Evolutionary conservation across 2,888 invertebrate genomes (phyloP), one percentile per base, ranked within the genome.

Genomic region (Leptogaster cylindrica): DNA sequence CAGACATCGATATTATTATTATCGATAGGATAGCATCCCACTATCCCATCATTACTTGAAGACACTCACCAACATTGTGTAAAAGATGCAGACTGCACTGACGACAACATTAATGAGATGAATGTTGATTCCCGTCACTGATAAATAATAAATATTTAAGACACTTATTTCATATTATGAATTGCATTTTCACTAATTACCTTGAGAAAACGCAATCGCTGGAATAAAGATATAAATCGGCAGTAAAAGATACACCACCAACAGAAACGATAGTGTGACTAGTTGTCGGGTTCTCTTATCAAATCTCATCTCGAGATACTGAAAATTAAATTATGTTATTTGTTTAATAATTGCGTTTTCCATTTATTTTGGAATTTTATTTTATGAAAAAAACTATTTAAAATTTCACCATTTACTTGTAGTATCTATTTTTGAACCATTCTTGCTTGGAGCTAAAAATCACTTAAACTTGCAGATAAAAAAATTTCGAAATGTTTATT

Each of bases 51-150:
- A n/a, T n/a, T n/a, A n/a, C 3, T 23, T 8, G 28, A 1, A 48
- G n/a, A 7, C 20, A 81, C 84, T 81, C 77, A 85, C 85, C 73
- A 85, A 74, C 73, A 85, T 83, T 0, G 86, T 87, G 75, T 87
- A 87, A 74, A 86, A 83, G 10, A 84, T 82, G 73, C 86, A 86
- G 12, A 86, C 83, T 10, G 81, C 71, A 50, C 84, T 84, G 2
- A 85, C 83, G 4, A 85, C 77, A 1, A 81, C 70, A 63, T 86
- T 84, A 20, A 86, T 83, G 1, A 83, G 74, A 78, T 86, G 85
- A 41, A 86, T 79, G 69, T 83, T 82, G 4, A 82, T 78, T 0
- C 85, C 86, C 1, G 85, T 85, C 2, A 86, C 86, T 86, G 75
- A 36, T 78, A n/a, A n/a, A 51, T 69, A 51, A 68, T 52, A 36